Percentiles rank a stretch among this genome's conserved stretches.
Conservation (phyloP, 2,113 vertebrate genomes). For the Sinocyclocheilus anophthalmus region DNA sequence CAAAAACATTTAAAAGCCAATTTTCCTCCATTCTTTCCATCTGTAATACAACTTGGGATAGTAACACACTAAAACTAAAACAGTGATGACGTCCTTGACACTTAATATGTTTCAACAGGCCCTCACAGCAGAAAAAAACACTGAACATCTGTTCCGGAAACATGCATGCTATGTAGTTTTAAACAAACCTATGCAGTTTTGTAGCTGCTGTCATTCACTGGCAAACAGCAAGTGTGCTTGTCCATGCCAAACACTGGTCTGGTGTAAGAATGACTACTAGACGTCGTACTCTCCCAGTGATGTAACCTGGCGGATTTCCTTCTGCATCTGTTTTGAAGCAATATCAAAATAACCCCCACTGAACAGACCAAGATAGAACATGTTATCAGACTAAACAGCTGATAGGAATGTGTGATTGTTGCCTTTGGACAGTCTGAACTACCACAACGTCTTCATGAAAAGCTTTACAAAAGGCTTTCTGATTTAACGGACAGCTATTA, state of each 20-base stretch:
- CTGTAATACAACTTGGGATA: neutral
- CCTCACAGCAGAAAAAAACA: constrained; percentile 58
- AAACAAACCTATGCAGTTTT: constrained; percentile 24
- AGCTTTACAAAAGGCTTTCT: neutral
- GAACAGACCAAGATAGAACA: constrained; percentile 10
- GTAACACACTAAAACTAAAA: neutral
- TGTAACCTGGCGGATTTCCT: neutral
- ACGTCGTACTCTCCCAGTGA: neutral
- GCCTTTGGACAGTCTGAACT: neutral
- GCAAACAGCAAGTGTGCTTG: constrained; percentile 7
- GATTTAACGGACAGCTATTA: neutral
- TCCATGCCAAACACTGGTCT: constrained; percentile 6
- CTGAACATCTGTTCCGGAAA: constrained; percentile 55
- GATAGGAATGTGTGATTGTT: constrained; percentile 30
- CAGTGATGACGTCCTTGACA: constrained; percentile 33
- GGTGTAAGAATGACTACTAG: constrained; percentile 1
- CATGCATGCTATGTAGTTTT: constrained; percentile 27
- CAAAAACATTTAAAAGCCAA: neutral
- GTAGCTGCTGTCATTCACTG: neutral
- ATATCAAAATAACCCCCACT: neutral
- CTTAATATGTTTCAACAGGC: constrained; percentile 40
- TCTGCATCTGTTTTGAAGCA: constrained; percentile 3
- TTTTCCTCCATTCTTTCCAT: neutral
- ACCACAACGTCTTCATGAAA: neutral
- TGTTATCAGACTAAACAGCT: constrained; percentile 20